These are phyloP conservation scores for Macrotrachela quadricornifera DNA, from an alignment of 1,140 invertebrate species.

Conservation along the genomic window DNA sequence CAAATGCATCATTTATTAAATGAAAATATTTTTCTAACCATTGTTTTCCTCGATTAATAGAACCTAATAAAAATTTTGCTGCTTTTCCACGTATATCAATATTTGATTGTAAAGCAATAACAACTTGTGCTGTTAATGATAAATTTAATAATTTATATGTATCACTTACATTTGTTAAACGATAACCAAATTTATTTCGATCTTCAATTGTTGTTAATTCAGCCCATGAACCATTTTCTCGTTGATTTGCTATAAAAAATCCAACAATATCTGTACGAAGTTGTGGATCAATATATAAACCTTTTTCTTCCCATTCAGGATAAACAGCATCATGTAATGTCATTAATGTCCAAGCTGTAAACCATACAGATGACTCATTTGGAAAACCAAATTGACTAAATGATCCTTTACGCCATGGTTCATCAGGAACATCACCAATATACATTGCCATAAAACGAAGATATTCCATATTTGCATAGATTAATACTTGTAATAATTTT, in stretches of 20 bases:
- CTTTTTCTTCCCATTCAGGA: conserved; percentile 21
- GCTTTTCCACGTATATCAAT: conserved; percentile 18
- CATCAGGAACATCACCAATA: conserved; percentile 14
- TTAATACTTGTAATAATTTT: neutral
- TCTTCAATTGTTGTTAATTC: conserved; percentile 16
- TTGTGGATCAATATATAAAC: conserved; percentile 21
- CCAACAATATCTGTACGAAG: conserved; percentile 20
- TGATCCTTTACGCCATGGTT: conserved; percentile 36
- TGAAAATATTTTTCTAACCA: conserved; percentile 65
- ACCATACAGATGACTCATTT: conserved; percentile 9
- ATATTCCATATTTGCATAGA: conserved; percentile 3
- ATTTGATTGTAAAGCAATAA: conserved; percentile 12
- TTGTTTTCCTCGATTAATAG: conserved; percentile 38
- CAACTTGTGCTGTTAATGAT: conserved; percentile 5
- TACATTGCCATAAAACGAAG: neutral
- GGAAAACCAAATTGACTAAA: conserved; percentile 5
- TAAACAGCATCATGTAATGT: conserved; percentile 18
- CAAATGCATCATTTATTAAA: conserved; percentile 48
- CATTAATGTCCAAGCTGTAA: conserved; percentile 25
- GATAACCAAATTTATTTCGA: conserved; percentile 15
- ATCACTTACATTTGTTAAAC: neutral
- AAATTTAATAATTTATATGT: conserved; percentile 6
- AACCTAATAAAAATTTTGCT: conserved; percentile 6
- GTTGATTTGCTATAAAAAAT: conserved; percentile 19
- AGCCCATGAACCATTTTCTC: conserved; percentile 22